Conservation (phyloP, 2,797 vertebrate species). For the Chloroceryle amazona region DNA sequence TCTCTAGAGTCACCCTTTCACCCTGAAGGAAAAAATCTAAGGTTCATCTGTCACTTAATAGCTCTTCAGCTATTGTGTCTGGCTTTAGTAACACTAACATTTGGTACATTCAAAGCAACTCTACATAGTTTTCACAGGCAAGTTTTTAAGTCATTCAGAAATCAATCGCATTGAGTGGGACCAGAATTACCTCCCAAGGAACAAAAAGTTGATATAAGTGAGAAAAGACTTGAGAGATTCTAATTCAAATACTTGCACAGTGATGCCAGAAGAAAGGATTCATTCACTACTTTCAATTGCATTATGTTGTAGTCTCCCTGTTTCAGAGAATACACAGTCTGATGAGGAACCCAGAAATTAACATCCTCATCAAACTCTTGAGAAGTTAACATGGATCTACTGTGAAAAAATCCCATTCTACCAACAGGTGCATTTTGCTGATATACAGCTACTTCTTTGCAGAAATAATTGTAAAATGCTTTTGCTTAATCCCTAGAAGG, state of each 20-base stretch:
- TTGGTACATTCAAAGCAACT: neutral
- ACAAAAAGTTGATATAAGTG: neutral
- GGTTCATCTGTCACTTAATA: neutral
- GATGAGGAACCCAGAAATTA: neutral
- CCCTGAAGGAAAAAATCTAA: neutral
- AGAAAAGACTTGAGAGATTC: neutral
- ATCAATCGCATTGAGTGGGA: neutral
- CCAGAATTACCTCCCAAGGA: neutral
- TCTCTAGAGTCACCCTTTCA: neutral
- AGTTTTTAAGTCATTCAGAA: neutral
- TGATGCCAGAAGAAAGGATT: neutral
- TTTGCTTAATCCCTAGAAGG: constrained; percentile 27
- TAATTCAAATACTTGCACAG: neutral
- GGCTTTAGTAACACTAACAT: neutral
- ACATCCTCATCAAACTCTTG: neutral
- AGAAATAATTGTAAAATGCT: constrained; percentile 12
- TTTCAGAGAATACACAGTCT: neutral
- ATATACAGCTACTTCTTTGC: neutral
- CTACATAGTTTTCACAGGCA: neutral
- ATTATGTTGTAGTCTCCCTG: neutral
- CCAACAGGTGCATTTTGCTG: neutral
- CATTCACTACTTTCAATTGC: neutral
- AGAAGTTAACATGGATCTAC: neutral
- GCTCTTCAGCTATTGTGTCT: neutral
- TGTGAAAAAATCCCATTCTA: neutral